These are phyloP conservation scores for Drosophila kanekoi DNA, from an alignment of 2,888 invertebrate species.

Conservation along the genomic window DNA sequence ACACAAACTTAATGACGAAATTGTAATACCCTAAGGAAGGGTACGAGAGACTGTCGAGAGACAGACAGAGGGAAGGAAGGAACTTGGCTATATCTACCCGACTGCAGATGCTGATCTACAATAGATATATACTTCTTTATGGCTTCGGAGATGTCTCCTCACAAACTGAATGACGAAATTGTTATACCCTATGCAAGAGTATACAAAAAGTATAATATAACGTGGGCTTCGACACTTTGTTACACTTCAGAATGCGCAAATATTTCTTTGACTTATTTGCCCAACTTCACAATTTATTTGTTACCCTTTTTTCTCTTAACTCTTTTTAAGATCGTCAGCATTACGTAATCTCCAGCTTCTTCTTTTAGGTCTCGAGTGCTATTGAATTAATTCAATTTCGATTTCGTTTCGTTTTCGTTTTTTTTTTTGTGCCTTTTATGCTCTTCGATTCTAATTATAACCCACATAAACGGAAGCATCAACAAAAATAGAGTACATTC, in stretches of 20 bases:
- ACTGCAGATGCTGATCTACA: too few relatives aligned
- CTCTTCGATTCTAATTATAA: conserved; percentile 31
- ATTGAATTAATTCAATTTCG: conserved; percentile 50
- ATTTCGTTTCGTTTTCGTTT: conserved; percentile 39
- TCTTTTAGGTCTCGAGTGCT: conserved; percentile 22
- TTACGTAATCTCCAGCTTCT: conserved; percentile 14
- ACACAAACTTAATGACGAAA: too few relatives aligned
- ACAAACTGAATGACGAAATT: too few relatives aligned
- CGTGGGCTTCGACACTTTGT: conserved; percentile 30
- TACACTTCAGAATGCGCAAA: conserved; percentile 41
- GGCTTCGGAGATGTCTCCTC: too few relatives aligned
- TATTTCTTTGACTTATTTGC: conserved; percentile 1
- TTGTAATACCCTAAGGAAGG: too few relatives aligned
- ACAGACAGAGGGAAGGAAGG: too few relatives aligned
- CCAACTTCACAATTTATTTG: conserved; percentile 10
- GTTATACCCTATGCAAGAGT: too few relatives aligned
- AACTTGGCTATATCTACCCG: too few relatives aligned
- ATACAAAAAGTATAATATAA: neutral
- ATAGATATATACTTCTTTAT: too few relatives aligned
- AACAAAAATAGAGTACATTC: conserved; percentile 17
- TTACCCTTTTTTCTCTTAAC: conserved; percentile 1
- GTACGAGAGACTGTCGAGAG: too few relatives aligned
- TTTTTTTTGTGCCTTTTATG: conserved; percentile 27
- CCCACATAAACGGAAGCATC: conserved; percentile 44
- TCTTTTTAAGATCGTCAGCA: neutral